Evolutionary conservation across 2,113 vertebrate species (phyloP), one percentile per base, ranked within the genome.

Genomic region (Serinus canaria): DNA sequence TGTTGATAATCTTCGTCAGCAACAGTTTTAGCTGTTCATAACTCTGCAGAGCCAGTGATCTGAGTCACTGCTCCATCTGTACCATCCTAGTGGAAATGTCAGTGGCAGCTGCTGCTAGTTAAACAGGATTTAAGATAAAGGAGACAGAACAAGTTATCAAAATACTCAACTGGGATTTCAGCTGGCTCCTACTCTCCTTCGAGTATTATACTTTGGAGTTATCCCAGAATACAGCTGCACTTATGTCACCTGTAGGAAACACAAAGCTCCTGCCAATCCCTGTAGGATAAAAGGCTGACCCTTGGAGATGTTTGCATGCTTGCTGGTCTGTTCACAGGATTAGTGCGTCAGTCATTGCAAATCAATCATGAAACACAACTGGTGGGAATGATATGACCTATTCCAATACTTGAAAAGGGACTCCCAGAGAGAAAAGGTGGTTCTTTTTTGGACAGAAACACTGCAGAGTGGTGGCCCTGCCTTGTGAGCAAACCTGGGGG

Each of bases 41-140:
- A 49, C 68, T 91, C 56, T 6, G 4, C 59, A 81, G 73, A 92
- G 56, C 94, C 83, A 92, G 80, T 8, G 33, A 92, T 97, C 89
- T 97, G 95, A 96, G 86, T 97, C 95, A 95, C 83, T 84, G 89
- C 69, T 96, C 94, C 94, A 97, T 97, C 96, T 96, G 95, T 60
- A 91, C 80, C 41, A 95, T 91, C 80, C 81, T 93, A 72, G 60
- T 72, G 87, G 95, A 97, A 96, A 96, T 91, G 91, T 94, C 87
- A 91, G 89, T 33, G 77, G 70, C 95, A 96, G 91, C 90, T 95
- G 94, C 87, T 94, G n/a, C 73, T 91, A 89, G 95, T 92, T 95
- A 89, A 89, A 94, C n/a, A 69, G 80, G 77, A 95, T 95, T 94
- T 93, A 82, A 97, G 83, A 82, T 84, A 94, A 87, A 92, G 58